phyloP scores from a whole-genome alignment of 2,113 vertebrate genomes.

The Orthonyx spaldingii region DNA sequence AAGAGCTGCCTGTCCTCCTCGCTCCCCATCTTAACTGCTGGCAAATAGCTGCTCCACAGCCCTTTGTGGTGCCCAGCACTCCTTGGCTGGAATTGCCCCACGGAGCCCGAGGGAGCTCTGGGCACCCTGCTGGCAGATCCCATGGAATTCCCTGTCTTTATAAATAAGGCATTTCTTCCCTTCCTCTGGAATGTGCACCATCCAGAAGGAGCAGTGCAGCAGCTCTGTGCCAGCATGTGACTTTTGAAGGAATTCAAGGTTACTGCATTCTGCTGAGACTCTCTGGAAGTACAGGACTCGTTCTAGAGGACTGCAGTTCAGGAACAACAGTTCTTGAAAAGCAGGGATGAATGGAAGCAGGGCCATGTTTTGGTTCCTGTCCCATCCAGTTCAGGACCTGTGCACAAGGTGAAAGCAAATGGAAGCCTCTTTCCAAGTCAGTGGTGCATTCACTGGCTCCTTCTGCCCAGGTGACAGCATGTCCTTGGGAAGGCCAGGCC shows the following conservation, averaged over 20 bases:
- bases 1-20: neutral
- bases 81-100: neutral
- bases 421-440: neutral
- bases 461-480: neutral
- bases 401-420: neutral
- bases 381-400: neutral
- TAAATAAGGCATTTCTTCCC: neutral
- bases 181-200: neutral
- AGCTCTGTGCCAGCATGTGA: neutral
- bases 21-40: fast-evolving
- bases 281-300: neutral
- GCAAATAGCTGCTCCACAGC: neutral
- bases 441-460: neutral
- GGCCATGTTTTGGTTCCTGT: neutral
- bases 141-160: neutral
- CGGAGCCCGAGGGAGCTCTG: neutral
- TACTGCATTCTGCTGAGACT: neutral
- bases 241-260: neutral
- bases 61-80: neutral
- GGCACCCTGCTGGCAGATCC: neutral
- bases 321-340: neutral
- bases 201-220: neutral
- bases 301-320: neutral
- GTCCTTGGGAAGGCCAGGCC: neutral
- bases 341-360: neutral